Evolutionary conservation across 37 sponge, comb jelly and placozoan species (phyloP), one percentile per base, ranked within the genome.

Genomic region (Cladorhizidae sp.): DNA sequence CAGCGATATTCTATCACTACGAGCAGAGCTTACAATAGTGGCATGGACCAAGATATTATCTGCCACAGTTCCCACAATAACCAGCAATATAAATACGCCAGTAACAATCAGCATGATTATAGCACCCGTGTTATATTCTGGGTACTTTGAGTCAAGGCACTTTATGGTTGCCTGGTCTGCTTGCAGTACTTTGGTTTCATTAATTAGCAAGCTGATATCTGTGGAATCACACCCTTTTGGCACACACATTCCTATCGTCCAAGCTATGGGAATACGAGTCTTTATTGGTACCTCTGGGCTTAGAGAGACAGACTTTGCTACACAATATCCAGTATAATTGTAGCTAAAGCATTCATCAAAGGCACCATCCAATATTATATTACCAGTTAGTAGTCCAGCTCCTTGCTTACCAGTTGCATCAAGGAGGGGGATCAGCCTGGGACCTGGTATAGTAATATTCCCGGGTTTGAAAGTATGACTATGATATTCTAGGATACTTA

Each of bases 301-400:
- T 15, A 5, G 71, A 36, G 22, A 36, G 7, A 71, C 1, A 36
- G 12, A 9, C 1, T 39, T 22, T n/a, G 71, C 71, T 11, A 41
- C 43, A 42, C 91, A 91, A 40, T 89, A 93, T 14, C 64, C 26
- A 40, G 86, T 80, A 20, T 67, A 62, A 5, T 43, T 59, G 35
- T 39, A 20, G 14, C 17, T 25, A 22, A 77, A 49, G 52, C 93
- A 92, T 54, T 92, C 93, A 63, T 92, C 89, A 58, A 84, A 92
- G 45, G 68, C 57, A 20, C 93, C 93, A 23, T 61, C 25, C 50
- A 68, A 36, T 14, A 25, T 70, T 0, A 41, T 28, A 76, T 92
- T 84, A 1, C 93, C 93, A 6, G 51, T 23, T 9, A 92, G 45
- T 8, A 79, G 25, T 9, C 93, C 93, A 49, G 85, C 73, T 23